Evolutionary conservation across 2,888 invertebrate species (phyloP).

Genomic region (Scrobipalpa atriplicella): DNA sequence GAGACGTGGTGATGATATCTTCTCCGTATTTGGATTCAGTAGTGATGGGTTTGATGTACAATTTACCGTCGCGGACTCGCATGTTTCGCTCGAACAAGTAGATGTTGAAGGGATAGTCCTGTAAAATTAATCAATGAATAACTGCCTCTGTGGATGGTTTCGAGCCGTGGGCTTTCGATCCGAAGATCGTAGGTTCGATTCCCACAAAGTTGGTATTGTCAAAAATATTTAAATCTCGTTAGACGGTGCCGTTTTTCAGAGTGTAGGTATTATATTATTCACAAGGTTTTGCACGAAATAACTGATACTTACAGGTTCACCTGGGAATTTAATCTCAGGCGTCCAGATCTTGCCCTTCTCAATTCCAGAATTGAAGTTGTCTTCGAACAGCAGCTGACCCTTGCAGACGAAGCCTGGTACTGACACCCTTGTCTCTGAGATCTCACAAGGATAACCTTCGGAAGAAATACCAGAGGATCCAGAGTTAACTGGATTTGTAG

Average conservation of each 20-base stretch:
- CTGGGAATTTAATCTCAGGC: conserved; percentile 82
- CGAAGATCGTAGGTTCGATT: no score
- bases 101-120: conserved; percentile 88
- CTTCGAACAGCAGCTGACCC: conserved; percentile 84
- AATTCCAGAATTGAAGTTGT: conserved; percentile 76
- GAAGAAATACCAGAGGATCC: conserved; percentile 9
- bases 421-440: conserved; percentile 59
- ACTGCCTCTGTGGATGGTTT: no score
- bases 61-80: conserved; percentile 75
- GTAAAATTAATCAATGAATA: conserved; percentile 30
- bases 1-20: conserved; percentile 67
- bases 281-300: no score
- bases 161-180: no score
- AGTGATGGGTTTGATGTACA: conserved; percentile 84
- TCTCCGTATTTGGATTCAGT: conserved; percentile 80
- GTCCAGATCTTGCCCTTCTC: conserved; percentile 80
- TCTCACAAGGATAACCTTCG: conserved; percentile 57
- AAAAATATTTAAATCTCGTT: no score
- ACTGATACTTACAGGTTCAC: conserved; percentile 84
- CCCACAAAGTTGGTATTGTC: no score
- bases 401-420: conserved; percentile 73
- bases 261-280: no score
- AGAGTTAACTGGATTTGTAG: conserved; percentile 18
- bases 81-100: conserved; percentile 83
- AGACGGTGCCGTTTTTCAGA: no score